phyloP scores from a whole-genome alignment of 2,113 vertebrate species.

The Silurus asotus region DNA sequence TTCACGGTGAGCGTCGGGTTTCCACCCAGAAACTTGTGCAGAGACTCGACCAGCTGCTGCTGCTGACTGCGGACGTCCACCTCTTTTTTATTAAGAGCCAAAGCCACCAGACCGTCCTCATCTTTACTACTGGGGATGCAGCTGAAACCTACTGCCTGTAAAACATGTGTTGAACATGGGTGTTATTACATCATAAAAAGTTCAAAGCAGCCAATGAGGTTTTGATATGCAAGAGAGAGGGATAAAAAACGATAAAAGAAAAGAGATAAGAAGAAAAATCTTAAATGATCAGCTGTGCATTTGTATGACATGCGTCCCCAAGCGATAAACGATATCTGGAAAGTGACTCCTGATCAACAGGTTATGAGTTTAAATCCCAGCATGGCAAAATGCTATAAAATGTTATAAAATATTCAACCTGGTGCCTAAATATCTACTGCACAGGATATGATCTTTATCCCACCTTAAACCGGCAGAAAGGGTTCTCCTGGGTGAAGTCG shows the following conservation, averaged over 20 bases:
- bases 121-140: conserved; percentile 91
- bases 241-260: too few species aligned
- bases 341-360: too few species aligned
- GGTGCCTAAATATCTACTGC: too few species aligned
- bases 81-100: conserved; percentile 91
- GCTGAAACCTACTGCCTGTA: conserved; percentile 92
- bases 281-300: too few species aligned
- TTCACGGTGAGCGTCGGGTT: conserved; percentile 89
- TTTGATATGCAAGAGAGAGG: not conserved
- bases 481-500: conserved; percentile 94
- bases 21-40: conserved; percentile 92
- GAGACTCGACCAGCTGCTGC: conserved; percentile 91
- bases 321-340: too few species aligned
- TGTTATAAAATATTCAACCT: too few species aligned
- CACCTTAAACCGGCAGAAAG: conserved; percentile 98
- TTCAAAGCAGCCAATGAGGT: not conserved
- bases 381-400: too few species aligned
- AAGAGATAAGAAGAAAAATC: too few species aligned
- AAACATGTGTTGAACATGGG: not conserved
- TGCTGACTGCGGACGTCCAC: conserved; percentile 87
- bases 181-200: not conserved
- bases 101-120: conserved; percentile 89
- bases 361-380: too few species aligned
- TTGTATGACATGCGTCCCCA: too few species aligned
- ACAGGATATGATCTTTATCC: too few species aligned